Evolutionary conservation across 2,888 invertebrate species (phyloP), one percentile per base, ranked within the genome.

Genomic region (Drosophila maculinotata): DNA sequence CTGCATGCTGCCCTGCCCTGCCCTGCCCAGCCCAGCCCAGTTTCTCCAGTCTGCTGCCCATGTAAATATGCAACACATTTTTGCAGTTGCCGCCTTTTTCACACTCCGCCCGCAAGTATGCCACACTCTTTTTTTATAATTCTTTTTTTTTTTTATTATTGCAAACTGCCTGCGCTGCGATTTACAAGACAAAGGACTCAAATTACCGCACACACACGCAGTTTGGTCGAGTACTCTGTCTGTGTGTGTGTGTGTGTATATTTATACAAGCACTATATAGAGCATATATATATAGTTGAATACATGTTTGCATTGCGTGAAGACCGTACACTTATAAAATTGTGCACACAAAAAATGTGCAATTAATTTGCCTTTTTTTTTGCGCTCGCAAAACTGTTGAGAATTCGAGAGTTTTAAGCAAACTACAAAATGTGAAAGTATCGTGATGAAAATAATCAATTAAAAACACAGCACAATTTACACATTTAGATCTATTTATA

Each of bases 81-180:
- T 60, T 48, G 44, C 56, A 42, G 31, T 20, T 35, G 35, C 44
- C 26, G 38, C 39, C 59, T 67, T 69, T 71, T 63, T 56, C 41
- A 52, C 45, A 54, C 59, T 59, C 59, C 70, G 58, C 88, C 73
- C 66, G 69, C 84, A 80, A 86, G 75, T 80, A 88, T 83, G 83
- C 88, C 64, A 66, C 68, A 71, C 31, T 74, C n/a, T 72, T 82
- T 79, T 68, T 69, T 62, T 20, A 20, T 20, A 20, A 14, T 44
- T 6, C 4, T 33, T 64, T 64, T 69, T 73, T 69, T 26, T 4
- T 15, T 20, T 41, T 47, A 14, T 20, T 15, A 20, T 20, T 20
- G 20, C 12, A 31, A 20, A 33, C 35, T 44, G 54, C 38, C 20
- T 9, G 26, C 57, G 17, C 36, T 45, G 59, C 72, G 41, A 53